These are phyloP conservation scores for Colletes latitarsis DNA, from an alignment of 1,140 invertebrate genomes.

Conservation along the genomic window DNA sequence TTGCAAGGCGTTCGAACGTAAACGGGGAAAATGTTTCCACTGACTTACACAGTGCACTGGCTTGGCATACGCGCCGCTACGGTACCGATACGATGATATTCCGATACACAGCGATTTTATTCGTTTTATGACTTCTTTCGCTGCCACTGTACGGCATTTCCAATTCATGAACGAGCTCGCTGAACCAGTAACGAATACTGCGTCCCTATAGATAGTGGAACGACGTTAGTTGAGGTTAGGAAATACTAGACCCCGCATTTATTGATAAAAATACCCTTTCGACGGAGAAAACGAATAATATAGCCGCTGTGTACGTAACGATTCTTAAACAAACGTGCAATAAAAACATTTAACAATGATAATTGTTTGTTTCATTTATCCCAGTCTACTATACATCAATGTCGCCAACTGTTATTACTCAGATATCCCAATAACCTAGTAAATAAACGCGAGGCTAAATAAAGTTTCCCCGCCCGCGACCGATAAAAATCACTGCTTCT, in stretches of 20 bases:
- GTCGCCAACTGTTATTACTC: no score
- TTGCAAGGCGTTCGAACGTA: neutral
- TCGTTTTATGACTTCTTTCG: conserved; percentile 77
- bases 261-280: neutral
- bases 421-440: no score
- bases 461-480: neutral
- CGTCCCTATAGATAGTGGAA: neutral
- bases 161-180: conserved; percentile 76
- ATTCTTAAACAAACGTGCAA: no score
- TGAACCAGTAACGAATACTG: conserved; percentile 52
- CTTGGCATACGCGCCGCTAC: neutral
- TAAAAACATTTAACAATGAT: no score
- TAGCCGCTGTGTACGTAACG: neutral
- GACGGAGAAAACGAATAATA: neutral
- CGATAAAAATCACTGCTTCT: neutral
- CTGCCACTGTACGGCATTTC: conserved; percentile 73
- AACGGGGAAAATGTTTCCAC: conserved; percentile 14
- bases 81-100: conserved; percentile 51
- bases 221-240: neutral
- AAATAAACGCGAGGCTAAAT: neutral
- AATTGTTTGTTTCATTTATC: no score
- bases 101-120: conserved; percentile 66
- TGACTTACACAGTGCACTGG: conserved; percentile 1
- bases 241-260: neutral
- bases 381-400: no score